A percentile compares a stretch with the other conserved stretches of the same genome.
These are phyloP conservation scores for Volucella bombylans DNA, from an alignment of 2,888 invertebrate species.

Conservation along the genomic window DNA sequence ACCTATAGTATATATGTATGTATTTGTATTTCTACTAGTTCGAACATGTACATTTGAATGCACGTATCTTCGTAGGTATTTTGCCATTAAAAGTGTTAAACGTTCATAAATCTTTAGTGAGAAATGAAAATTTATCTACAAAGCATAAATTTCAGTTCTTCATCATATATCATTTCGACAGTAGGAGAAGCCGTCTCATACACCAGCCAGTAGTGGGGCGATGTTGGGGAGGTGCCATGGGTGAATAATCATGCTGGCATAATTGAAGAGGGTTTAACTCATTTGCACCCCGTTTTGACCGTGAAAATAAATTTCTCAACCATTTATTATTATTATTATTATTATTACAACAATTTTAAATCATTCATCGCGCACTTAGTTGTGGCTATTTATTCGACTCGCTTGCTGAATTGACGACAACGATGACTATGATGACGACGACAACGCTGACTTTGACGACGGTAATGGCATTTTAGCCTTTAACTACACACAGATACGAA, in stretches of 20 bases:
- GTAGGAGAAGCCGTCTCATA: background rate
- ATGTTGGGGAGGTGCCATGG: background rate
- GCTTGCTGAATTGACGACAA: background rate
- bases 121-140: slow-evolving; percentile 1
- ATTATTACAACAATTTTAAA: background rate
- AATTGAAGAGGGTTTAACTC: background rate
- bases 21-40: no score
- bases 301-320: slow-evolving; percentile 4
- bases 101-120: background rate
- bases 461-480: slow-evolving; percentile 3
- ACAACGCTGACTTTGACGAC: background rate
- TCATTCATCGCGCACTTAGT: background rate
- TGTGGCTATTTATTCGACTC: background rate
- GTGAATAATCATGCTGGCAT: background rate
- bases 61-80: no score
- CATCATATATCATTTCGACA: background rate
- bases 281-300: slow-evolving; percentile 2
- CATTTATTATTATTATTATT: slow-evolving; percentile 7
- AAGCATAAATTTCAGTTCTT: background rate
- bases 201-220: background rate
- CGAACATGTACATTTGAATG: no score
- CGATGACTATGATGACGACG: background rate
- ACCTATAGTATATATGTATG: no score
- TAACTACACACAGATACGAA: background rate
- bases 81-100: no score